A percentile compares a stretch with the other conserved stretches of the same genome.
phyloP scores from a whole-genome alignment of 2,888 invertebrate species.

The Ceriagrion tenellum region DNA sequence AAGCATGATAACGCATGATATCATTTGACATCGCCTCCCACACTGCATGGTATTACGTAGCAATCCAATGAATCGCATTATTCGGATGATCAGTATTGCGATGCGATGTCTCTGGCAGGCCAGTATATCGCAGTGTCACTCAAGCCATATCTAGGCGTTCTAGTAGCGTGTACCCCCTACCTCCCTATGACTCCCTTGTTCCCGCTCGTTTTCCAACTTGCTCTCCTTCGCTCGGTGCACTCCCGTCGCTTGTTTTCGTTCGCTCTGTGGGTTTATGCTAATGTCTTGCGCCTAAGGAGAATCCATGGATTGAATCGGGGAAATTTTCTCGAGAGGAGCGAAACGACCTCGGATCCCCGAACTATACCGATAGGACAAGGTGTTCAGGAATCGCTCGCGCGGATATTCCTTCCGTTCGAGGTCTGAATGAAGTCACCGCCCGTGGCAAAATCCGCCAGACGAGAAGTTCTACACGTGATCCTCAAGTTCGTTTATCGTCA shows the following conservation, averaged over 20 bases:
- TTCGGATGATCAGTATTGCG: no score
- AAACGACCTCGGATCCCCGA: background rate
- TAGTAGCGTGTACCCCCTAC: background rate
- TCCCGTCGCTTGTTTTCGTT: background rate
- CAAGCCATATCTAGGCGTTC: no score
- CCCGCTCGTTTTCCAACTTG: background rate
- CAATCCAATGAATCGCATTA: no score
- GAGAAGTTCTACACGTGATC: no score
- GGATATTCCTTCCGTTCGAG: background rate
- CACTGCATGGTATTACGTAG: no score
- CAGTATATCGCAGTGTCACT: no score
- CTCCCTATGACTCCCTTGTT: background rate
- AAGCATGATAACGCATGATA: no score
- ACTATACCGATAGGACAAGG: background rate
- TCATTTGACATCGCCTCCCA: no score
- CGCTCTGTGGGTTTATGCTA: background rate
- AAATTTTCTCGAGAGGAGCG: background rate
- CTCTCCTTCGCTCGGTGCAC: background rate
- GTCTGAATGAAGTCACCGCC: background rate
- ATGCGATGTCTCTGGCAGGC: background rate
- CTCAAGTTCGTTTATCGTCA: no score
- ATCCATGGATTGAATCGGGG: background rate
- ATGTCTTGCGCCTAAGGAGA: background rate
- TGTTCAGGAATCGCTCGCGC: background rate
- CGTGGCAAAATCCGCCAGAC: no score